A percentile compares a stretch with the other conserved stretches of the same genome.
Conservation (phyloP, 1,140 invertebrate genomes). For the Alviniconcha marisindica region DNA sequence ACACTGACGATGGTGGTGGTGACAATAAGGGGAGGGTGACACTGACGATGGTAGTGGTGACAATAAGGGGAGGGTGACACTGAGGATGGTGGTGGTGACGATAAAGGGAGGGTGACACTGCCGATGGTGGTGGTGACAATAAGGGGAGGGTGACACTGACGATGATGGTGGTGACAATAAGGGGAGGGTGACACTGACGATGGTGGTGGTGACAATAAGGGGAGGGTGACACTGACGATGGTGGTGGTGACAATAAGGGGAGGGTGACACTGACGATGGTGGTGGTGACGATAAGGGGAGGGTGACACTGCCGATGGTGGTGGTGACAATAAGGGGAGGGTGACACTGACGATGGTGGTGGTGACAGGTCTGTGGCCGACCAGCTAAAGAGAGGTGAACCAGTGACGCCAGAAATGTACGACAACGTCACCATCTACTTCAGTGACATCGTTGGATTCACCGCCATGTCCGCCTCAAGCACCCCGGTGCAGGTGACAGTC, state of each 20-base stretch:
- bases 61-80: no score
- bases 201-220: not conserved
- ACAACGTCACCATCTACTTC: constrained; percentile 93
- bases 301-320: not conserved
- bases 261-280: no score
- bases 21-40: not conserved
- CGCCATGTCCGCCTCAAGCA: constrained; percentile 54
- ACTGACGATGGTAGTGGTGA: not conserved
- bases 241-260: no score
- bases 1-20: not conserved
- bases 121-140: not conserved
- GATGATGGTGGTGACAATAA: no score
- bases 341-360: not conserved
- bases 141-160: no score
- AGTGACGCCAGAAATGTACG: constrained; percentile 91
- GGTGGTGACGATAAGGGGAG: not conserved
- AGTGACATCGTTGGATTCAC: constrained; percentile 94
- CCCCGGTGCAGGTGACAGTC: constrained; percentile 56
- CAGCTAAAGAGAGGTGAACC: constrained; percentile 89
- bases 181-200: not conserved
- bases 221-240: no score
- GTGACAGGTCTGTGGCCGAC: constrained; percentile 79
- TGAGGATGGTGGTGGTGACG: no score
- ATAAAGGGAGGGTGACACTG: not conserved
- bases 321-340: not conserved